A percentile compares a stretch with the other conserved stretches of the same genome.
Conservation (phyloP, 2,797 vertebrate genomes). For the Helicolenus hilgendorfi region DNA sequence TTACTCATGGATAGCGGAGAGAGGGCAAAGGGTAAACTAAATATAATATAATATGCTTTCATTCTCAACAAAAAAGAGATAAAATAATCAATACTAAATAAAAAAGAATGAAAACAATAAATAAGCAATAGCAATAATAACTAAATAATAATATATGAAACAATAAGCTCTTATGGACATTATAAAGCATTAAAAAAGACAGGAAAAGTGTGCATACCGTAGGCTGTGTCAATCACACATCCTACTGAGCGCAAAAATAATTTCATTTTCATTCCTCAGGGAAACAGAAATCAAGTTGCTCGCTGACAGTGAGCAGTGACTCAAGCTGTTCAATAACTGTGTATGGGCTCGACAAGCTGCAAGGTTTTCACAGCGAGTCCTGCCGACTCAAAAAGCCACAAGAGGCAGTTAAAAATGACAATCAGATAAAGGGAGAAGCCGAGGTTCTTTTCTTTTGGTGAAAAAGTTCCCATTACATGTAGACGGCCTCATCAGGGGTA, state of each 20-base stretch:
- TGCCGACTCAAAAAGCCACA: constrained; percentile 27
- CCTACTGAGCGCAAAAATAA: constrained; percentile 58
- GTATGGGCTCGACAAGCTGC: constrained; percentile 32
- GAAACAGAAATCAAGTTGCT: constrained; percentile 73
- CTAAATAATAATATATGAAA: not conserved
- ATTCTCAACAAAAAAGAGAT: constrained; percentile 1
- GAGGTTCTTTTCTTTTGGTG: constrained; percentile 12
- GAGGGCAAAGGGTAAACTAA: not conserved
- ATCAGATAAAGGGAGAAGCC: constrained; percentile 49
- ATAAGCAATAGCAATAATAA: not conserved
- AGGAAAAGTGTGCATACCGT: constrained; percentile 19
- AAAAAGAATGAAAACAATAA: not conserved
- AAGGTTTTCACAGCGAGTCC: constrained; percentile 24
- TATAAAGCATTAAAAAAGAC: constrained; percentile 15
- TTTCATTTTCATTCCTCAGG: constrained; percentile 66
- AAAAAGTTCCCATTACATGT: constrained; percentile 37
- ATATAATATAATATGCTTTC: not conserved
- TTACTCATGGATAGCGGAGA: not conserved
- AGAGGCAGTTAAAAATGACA: constrained; percentile 53
- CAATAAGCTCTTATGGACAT: not conserved
- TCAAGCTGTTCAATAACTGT: constrained; percentile 72
- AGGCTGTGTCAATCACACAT: constrained; percentile 64
- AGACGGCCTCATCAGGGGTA: constrained; percentile 51
- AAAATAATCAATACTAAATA: not conserved
- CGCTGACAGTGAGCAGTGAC: constrained; percentile 67